Evolutionary conservation across 1,140 invertebrate genomes (phyloP), one percentile per base, ranked within the genome.

Genomic region (Psix sp.): DNA sequence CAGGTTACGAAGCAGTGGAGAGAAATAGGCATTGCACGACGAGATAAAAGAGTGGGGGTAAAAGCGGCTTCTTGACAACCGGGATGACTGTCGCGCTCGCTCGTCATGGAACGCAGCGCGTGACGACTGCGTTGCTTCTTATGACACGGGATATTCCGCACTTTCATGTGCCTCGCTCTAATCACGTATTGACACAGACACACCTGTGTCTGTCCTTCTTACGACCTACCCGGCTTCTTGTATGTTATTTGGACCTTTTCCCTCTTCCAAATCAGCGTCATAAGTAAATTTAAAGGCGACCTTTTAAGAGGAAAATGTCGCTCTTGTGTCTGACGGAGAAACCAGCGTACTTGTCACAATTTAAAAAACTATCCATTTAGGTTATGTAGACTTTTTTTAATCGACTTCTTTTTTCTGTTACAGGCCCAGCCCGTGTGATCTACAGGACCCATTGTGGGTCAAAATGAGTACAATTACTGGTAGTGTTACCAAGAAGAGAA

Each of bases 381-480:
- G 15, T 16, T 14, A 14, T 16, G 9, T 38, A 39, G 5, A 17
- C 9, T 17, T 33, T 6, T 33, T 26, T 26, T 45, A 45, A 35
- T 24, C 49, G 21, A 43, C 21, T 73, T 63, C 7, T 6, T 24
- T 78, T 67, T 68, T 75, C 65, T 76, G 57, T 87, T 86, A 66
- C 89, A 94, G 93, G 90, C 90, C 91, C 88, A 91, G 92, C 89
- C 92, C 92, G 88, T 92, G 91, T 92, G 92, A 94, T 86, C 89
- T 93, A 85, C 92, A 93, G 88, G 92, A 92, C 91, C 92, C 92
- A 88, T 89, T 91, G 88, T 92, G 93, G 91, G 90, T 90, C 91
- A 94, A 94, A 91, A 94, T 94, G 93, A 94, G 91, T 90, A 88
- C 89, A 82, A 91, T 93, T 88, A 90, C 90, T 84, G 90, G 91